These are phyloP conservation scores for Chanos chanos DNA, from an alignment of 2,797 vertebrate genomes.

Conservation along the genomic window DNA sequence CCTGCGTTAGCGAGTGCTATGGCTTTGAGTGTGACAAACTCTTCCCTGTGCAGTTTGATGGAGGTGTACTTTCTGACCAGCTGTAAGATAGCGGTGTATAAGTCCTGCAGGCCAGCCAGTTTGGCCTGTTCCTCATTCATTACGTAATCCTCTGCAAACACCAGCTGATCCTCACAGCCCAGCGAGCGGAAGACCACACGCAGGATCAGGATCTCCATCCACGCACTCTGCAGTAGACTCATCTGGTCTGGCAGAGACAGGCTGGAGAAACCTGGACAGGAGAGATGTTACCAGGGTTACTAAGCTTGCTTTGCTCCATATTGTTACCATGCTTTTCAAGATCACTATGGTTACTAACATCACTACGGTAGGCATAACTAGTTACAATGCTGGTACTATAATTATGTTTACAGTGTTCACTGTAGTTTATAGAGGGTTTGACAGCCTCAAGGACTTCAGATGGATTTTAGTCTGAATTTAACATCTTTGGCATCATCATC, in stretches of 20 bases:
- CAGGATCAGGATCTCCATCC: slow-evolving; percentile 98
- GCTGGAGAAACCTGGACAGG: slow-evolving; percentile 84
- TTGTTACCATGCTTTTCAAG: no score
- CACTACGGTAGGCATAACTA: no score
- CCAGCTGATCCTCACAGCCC: slow-evolving; percentile 88
- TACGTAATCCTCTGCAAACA: slow-evolving; percentile 96
- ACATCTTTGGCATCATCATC: no score
- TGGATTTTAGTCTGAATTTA: no score
- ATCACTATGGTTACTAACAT: no score
- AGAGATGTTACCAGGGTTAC: not conserved
- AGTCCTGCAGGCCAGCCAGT: slow-evolving; percentile 90
- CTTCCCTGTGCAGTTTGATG: slow-evolving; percentile 94
- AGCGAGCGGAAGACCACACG: slow-evolving; percentile 95
- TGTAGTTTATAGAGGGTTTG: no score
- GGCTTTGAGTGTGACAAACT: slow-evolving; percentile 97
- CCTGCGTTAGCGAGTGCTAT: slow-evolving; percentile 98
- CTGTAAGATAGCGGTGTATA: slow-evolving; percentile 95
- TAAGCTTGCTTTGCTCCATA: no score
- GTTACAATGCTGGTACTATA: no score
- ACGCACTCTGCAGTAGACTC: slow-evolving; percentile 96
- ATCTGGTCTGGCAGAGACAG: slow-evolving; percentile 97
- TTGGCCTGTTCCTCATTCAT: slow-evolving; percentile 98
- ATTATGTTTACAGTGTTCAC: no score
- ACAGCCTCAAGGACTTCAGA: no score
- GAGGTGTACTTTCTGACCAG: slow-evolving; percentile 93